Evolutionary conservation across 2,113 vertebrate species (phyloP), one percentile per base, ranked within the genome.

Genomic region (Menidia beryllina): DNA sequence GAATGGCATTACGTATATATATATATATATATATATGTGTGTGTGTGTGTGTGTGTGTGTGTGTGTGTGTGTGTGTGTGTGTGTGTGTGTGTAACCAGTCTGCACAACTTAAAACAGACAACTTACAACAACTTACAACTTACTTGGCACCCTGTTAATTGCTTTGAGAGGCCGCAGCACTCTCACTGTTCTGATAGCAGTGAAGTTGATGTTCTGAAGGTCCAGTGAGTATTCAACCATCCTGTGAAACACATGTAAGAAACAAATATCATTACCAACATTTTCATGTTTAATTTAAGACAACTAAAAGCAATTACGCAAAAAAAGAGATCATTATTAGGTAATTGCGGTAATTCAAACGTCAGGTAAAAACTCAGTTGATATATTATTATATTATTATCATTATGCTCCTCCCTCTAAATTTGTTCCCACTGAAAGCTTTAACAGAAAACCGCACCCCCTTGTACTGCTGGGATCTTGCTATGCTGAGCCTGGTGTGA

Each of bases 221-320:
- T 99, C 97, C 94, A 98, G 88, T 0, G 97, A 98, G 77, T 99
- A 99, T 72, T 99, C 97, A 5, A 99, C 93, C 93, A 99, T 98
- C 90, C 97, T 99, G 91, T 6, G 90, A 79, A 69, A 80, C 21
- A 67, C 12, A n/a, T 14, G 43, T 39, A 4, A 26, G 12, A 61
- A 4, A 68, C 6, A 68, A 38, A 39, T 50, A 39, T 62, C 41
- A 48, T 75, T 36, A 69, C 39, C 2, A 41, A 23, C 23, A 45
- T 24, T 3, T 17, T 17, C 1, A 17, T 12, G 6, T 11, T 27
- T 5, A 11, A 17, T 36, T 10, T 19, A 59, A 2, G 23, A 26
- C 1, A 45, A 43, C 9, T 25, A 50, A 38, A 36, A 26, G 2
- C 14, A 25, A 24, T 4, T 12, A 23, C 64, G 12, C n/a, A 49